Evolutionary conservation across 2,797 vertebrate species (phyloP).

Genomic region (Pristis pectinata): DNA sequence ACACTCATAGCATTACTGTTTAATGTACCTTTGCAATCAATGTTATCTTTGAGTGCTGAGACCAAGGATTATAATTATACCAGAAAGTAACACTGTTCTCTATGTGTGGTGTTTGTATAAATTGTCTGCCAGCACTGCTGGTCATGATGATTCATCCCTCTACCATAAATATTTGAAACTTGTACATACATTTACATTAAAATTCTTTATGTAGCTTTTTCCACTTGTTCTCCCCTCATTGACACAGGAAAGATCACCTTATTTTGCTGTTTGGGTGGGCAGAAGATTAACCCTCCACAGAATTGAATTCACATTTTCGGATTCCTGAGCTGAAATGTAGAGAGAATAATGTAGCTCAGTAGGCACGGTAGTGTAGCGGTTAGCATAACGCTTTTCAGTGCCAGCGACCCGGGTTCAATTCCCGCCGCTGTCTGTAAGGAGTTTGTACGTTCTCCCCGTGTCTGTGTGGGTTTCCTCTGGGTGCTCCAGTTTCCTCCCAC

Average conservation of each 20-base stretch:
- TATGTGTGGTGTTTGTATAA: neutral
- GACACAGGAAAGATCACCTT: neutral
- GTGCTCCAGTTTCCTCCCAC: no score
- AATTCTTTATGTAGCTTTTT: neutral
- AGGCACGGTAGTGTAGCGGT: neutral
- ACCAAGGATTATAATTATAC: neutral
- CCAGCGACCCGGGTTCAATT: no score
- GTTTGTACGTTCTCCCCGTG: no score
- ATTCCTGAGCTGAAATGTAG: neutral
- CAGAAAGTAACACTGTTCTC: neutral
- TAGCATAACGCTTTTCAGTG: no score
- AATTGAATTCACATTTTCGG: neutral
- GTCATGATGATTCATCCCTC: neutral
- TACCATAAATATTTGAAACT: conserved; percentile 22
- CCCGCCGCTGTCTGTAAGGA: no score
- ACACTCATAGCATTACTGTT: no score
- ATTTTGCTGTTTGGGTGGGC: neutral
- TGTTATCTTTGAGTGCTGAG: neutral
- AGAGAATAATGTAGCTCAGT: neutral
- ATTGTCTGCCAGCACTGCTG: neutral
- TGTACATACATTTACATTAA: neutral
- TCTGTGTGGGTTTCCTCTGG: no score
- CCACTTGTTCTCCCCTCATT: neutral
- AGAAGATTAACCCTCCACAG: neutral
- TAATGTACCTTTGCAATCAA: no score